A percentile compares a stretch with the other conserved stretches of the same genome.
Evolutionary conservation across 2,888 invertebrate genomes (phyloP).

Genomic region (Lithophane socia): DNA sequence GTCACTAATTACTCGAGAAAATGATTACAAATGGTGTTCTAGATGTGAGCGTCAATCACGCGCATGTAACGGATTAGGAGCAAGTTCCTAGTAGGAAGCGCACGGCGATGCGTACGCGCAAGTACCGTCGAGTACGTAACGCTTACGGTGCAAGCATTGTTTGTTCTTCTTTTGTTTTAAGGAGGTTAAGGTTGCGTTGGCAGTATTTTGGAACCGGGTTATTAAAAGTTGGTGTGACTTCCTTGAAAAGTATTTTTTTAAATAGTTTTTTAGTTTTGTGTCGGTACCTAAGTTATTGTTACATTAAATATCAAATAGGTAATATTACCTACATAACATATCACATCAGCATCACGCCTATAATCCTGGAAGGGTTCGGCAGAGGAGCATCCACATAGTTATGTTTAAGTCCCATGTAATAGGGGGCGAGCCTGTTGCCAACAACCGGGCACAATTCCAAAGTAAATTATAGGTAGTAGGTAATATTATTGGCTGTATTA

Average conservation of each 20-base stretch:
- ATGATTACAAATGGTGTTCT: conserved; percentile 32
- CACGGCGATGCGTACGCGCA: conserved; percentile 46
- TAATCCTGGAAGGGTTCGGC: no score
- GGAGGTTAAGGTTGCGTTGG: conserved; percentile 38
- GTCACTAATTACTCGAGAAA: conserved; percentile 20
- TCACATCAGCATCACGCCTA: no score
- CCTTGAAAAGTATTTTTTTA: not conserved
- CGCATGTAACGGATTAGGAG: conserved; percentile 50
- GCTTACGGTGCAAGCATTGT: conserved; percentile 46
- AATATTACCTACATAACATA: no score
- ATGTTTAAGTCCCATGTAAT: no score
- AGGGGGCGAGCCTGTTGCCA: no score
- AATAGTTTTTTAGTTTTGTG: no score
- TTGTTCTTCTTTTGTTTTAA: conserved; percentile 26
- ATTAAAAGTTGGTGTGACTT: not conserved
- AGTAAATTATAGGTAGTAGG: not conserved
- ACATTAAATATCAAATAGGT: no score
- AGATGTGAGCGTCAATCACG: conserved; percentile 48
- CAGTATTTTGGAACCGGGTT: conserved; percentile 9
- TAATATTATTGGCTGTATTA: not conserved
- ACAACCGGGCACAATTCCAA: no score
- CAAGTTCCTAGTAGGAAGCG: conserved; percentile 63
- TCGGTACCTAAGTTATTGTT: no score
- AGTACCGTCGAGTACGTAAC: conserved; percentile 36
- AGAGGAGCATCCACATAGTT: no score